Evolutionary conservation across 2,888 invertebrate species (phyloP), one percentile per base, ranked within the genome.

Genomic region (Trilocha varians): DNA sequence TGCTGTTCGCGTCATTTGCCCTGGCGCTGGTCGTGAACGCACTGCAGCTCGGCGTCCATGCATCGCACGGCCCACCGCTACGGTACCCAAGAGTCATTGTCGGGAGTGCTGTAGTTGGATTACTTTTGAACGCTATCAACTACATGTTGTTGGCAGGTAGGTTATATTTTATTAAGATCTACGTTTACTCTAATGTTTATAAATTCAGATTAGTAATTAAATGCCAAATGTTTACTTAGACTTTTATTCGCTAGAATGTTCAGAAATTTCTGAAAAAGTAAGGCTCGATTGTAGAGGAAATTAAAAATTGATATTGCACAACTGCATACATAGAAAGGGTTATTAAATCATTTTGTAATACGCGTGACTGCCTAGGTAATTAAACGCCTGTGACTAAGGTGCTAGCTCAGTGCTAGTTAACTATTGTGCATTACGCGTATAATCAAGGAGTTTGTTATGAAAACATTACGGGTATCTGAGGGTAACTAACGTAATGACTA

Each of bases 1-100:
- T 94, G 34, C 92, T 96, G 53, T 87, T 96, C 48, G 91, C 92
- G 0, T 95, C 96, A 0, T 88, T 96, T 46, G 92, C 93, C 36
- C 93, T 96, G 64, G 94, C 95, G 0, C 78, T 95, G 36, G 74
- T 93, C 4, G 91, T 95, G 4, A 95, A 96, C 75, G 93, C 94
- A 0, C 64, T 95, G 34, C 95, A 95, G 66, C 92, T 93, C 0
- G 86, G 94, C 34, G 88, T 93, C 1, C 95, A 95, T 65, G 83
- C 84, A 2, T 79, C 82, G n/a, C 85, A 85, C 52, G 74, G 69
- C 0, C 80, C 79, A 48, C 78, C 80, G 2, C 82, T 84, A n/a
- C 58, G 69, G 42, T 74, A 91, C 57, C 93, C 95, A 0, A 80
- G 92, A 38, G 88, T 90, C 13, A 92, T 96, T 6, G 84, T 95